phyloP scores from a whole-genome alignment of 2,113 vertebrate genomes.

The Chaenocephalus aceratus region DNA sequence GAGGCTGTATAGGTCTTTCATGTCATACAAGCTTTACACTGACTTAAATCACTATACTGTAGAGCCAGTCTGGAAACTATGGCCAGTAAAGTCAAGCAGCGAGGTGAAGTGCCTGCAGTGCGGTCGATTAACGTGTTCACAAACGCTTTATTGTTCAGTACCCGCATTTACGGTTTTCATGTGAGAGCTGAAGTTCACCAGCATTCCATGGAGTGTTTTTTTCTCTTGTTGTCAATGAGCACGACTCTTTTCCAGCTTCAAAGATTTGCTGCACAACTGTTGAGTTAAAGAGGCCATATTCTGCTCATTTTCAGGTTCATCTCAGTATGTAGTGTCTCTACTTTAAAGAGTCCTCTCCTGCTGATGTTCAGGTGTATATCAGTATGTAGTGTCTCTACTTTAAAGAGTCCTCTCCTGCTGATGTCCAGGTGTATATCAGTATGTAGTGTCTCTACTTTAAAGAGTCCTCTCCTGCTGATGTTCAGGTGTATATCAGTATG shows the following conservation, averaged over 20 bases:
- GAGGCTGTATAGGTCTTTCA: constrained; percentile 15
- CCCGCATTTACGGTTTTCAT: neutral
- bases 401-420: no score
- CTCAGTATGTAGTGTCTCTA: no score
- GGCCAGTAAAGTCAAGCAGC: constrained; percentile 13
- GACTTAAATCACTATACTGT: constrained; percentile 1
- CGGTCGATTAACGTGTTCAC: constrained; percentile 1
- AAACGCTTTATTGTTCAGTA: neutral
- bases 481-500: no score
- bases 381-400: no score
- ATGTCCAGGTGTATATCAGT: no score
- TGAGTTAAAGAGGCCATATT: neutral
- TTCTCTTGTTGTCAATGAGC: neutral
- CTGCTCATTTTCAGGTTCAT: no score
- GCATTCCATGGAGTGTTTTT: neutral
- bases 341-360: no score
- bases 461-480: no score
- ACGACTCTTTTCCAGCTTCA: neutral
- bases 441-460: no score
- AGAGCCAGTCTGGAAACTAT: neutral
- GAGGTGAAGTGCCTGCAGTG: constrained; percentile 4
- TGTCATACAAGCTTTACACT: neutral
- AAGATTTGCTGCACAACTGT: neutral
- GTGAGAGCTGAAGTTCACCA: neutral
- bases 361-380: no score